Percentiles rank a stretch among this genome's conserved stretches.
These are phyloP conservation scores for Cinara cedri DNA, from an alignment of 2,888 invertebrate species.

Conservation along the genomic window DNA sequence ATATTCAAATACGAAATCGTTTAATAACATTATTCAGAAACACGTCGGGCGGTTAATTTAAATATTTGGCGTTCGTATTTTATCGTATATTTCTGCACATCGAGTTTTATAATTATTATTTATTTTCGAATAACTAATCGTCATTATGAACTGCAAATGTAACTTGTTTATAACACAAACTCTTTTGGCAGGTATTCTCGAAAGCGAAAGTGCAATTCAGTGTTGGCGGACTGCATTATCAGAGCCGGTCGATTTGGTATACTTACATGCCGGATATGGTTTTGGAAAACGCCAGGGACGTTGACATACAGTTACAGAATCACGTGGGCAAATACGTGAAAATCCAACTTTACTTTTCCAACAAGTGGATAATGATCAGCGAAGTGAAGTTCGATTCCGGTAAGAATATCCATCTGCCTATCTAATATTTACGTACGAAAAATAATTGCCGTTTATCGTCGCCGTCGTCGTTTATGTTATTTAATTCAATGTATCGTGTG, in stretches of 20 bases:
- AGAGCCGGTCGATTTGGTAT: constrained; percentile 67
- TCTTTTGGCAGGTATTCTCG: constrained; percentile 76
- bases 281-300: constrained; percentile 72
- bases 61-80: no score
- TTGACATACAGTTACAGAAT: constrained; percentile 71
- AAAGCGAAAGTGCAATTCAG: constrained; percentile 72
- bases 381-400: constrained; percentile 72
- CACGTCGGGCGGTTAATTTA: no score
- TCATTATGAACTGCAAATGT: no score
- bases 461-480: no score
- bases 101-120: no score
- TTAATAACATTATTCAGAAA: no score
- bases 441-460: no score
- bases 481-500: no score
- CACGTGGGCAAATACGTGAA: constrained; percentile 70
- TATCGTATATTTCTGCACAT: no score
- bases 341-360: constrained; percentile 71
- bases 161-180: no score
- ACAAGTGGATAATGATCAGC: constrained; percentile 75
- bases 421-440: not conserved
- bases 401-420: constrained; percentile 62
- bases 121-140: no score
- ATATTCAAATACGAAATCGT: no score
- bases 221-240: constrained; percentile 68
- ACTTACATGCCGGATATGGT: constrained; percentile 69